Evolutionary conservation across 1,140 invertebrate species (phyloP).

Genomic region (Mamestra configurata): DNA sequence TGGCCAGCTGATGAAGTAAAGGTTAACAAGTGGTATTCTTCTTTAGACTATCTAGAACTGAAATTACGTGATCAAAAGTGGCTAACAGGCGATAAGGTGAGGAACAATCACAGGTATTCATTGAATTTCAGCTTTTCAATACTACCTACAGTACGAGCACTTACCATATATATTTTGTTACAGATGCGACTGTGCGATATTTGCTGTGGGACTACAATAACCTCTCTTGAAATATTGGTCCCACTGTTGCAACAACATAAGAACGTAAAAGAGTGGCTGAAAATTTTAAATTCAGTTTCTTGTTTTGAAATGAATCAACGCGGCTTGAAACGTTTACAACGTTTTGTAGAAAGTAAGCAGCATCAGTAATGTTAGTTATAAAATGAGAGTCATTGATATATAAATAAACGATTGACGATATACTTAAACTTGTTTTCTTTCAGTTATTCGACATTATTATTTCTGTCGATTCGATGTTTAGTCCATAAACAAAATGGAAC

Average conservation of each 20-base stretch:
- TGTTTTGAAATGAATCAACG: constrained; percentile 71
- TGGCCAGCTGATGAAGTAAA: constrained; percentile 60
- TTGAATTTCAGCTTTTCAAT: not conserved
- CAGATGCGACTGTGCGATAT: constrained; percentile 77
- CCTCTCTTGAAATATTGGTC: constrained; percentile 66
- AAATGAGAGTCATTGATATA: no score
- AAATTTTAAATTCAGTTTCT: constrained; percentile 64
- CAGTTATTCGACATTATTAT: no score
- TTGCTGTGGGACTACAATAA: constrained; percentile 70
- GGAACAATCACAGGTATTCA: no score
- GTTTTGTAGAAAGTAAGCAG: constrained; percentile 54
- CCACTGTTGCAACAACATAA: constrained; percentile 61
- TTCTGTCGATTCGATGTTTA: not conserved
- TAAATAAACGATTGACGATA: no score
- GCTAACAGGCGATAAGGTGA: constrained; percentile 72
- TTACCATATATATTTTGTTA: no score
- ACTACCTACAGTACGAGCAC: no score
- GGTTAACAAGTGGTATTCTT: constrained; percentile 65
- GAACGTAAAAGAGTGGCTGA: constrained; percentile 69
- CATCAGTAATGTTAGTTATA: constrained; percentile 7
- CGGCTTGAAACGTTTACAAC: constrained; percentile 64
- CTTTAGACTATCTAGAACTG: constrained; percentile 70
- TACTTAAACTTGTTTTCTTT: no score
- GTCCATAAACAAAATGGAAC: not conserved
- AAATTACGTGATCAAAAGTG: constrained; percentile 61